Base-by-base conservation (phyloP, 2,888 invertebrate species). In the Cephus pygmeus region DNA sequence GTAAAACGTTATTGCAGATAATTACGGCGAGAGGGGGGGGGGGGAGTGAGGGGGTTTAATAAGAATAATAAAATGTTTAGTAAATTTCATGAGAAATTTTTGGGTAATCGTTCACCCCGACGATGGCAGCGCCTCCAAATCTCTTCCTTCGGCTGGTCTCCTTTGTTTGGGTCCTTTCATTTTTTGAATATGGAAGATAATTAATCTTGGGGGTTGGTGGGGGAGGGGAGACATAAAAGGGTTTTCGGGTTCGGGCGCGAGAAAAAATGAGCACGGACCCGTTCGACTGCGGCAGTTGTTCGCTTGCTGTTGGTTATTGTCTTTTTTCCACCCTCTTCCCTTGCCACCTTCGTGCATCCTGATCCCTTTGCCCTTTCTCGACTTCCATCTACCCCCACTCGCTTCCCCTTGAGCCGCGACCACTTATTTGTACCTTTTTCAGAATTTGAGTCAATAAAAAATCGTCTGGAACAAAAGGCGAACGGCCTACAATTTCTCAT, bases 121-220 rank as follows among this genome's bases (percentile, higher is more conserved):
- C 56, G 56, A 56, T 0, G 23, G 56, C 56, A 56, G 56, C 56
- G 56, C 56, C 56, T 56, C 56, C 56, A 56, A 56, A 36, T 9
- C 56, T 56, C 9, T 56, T 56, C 56, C 9, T 34, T 40, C 36
- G 79, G 76, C 69, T 76, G 73, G 69, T 30, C 34, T 75, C 79
- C 85, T 87, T 87, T 87, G 86, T 88, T 87, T 85, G 86, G 81
- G 76, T 80, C 83, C 82, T 88, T 90, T 89, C 90, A 90, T 90
- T 90, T 91, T 88, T 90, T 87, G 89, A 90, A 89, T 90, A 90
- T 87, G 88, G 82, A 86, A 88, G 90, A 91, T 91, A 91, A 91
- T 91, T 91, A 91, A 91, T 91, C 91, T 90, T 90, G 85, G 87
- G 83, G 81, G 73, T 74, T 77, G 33, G 33, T 56, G 23, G 76